Conservation (phyloP, 1,140 invertebrate genomes). For the Dolichoris vasculosae region DNA sequence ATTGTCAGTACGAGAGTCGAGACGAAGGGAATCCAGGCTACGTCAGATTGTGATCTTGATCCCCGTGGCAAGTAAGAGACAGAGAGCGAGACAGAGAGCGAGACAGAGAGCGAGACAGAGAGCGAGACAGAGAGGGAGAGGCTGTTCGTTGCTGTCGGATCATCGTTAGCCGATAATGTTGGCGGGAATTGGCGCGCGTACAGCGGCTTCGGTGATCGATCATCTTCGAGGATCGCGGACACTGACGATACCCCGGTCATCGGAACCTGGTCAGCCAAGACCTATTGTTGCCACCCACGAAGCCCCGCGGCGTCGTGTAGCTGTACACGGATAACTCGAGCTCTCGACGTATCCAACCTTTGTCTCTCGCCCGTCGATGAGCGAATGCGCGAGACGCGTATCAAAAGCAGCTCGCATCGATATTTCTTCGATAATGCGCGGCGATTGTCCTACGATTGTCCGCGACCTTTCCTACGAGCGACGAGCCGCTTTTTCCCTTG, state of each 20-base stretch:
- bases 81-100: background rate
- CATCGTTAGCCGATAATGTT: slow-evolving; percentile 50
- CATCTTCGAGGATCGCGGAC: slow-evolving; percentile 57
- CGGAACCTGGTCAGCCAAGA: slow-evolving; percentile 61
- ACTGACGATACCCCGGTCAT: slow-evolving; percentile 61
- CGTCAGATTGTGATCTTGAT: slow-evolving; percentile 29
- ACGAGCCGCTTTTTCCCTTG: background rate
- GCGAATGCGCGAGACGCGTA: background rate
- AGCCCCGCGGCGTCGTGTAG: slow-evolving; percentile 48
- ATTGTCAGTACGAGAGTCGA: background rate
- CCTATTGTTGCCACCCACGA: slow-evolving; percentile 68
- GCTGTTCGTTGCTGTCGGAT: slow-evolving; percentile 52
- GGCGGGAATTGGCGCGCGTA: slow-evolving; percentile 53
- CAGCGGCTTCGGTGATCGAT: slow-evolving; percentile 59
- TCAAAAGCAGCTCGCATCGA: slow-evolving; percentile 5
- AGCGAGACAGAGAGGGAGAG: background rate
- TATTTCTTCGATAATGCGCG: background rate
- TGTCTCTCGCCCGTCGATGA: slow-evolving; percentile 20
- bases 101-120: background rate
- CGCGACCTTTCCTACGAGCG: background rate
- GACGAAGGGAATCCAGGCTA: slow-evolving; percentile 18
- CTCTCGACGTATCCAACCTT: background rate
- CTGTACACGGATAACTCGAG: slow-evolving; percentile 23
- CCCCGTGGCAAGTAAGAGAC: background rate
- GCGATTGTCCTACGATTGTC: no score